These are phyloP conservation scores for Hipparchia semele DNA, from an alignment of 2,888 invertebrate genomes.

Conservation along the genomic window DNA sequence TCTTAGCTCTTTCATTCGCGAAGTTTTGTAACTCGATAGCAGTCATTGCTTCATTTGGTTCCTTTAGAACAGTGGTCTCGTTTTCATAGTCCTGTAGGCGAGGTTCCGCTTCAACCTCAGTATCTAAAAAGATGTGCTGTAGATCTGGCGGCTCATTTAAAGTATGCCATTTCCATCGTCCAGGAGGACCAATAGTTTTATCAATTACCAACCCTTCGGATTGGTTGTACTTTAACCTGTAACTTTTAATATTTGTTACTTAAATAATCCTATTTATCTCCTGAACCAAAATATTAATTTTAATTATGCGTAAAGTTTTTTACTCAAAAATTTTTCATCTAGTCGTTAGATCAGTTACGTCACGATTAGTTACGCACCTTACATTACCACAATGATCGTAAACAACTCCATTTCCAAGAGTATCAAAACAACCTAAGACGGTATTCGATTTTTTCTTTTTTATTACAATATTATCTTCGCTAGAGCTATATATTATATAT, in stretches of 20 bases:
- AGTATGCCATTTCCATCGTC: slow-evolving; percentile 63
- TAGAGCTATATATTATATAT: slow-evolving; percentile 55
- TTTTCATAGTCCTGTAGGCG: background rate
- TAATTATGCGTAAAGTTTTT: no score
- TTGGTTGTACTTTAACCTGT: slow-evolving; percentile 65
- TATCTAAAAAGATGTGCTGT: slow-evolving; percentile 49
- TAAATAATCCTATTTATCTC: no score
- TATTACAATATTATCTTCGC: slow-evolving; percentile 37
- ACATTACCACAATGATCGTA: slow-evolving; percentile 55
- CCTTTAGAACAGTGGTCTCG: slow-evolving; percentile 22
- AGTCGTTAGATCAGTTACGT: background rate
- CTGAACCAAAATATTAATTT: no score
- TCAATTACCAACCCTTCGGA: slow-evolving; percentile 58
- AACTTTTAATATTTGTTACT: background rate
- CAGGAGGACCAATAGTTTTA: slow-evolving; percentile 50
- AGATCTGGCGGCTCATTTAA: slow-evolving; percentile 61
- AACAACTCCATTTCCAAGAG: slow-evolving; percentile 58
- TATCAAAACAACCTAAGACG: slow-evolving; percentile 57
- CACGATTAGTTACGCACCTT: slow-evolving; percentile 43
- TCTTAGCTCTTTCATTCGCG: slow-evolving; percentile 49
- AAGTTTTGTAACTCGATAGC: slow-evolving; percentile 56
- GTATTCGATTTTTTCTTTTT: slow-evolving; percentile 42
- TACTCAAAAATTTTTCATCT: no score
- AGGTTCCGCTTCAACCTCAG: slow-evolving; percentile 17
- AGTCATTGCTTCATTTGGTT: slow-evolving; percentile 44